Evolutionary conservation across 2,888 invertebrate species (phyloP).

Genomic region (Drosophila greeni): DNA sequence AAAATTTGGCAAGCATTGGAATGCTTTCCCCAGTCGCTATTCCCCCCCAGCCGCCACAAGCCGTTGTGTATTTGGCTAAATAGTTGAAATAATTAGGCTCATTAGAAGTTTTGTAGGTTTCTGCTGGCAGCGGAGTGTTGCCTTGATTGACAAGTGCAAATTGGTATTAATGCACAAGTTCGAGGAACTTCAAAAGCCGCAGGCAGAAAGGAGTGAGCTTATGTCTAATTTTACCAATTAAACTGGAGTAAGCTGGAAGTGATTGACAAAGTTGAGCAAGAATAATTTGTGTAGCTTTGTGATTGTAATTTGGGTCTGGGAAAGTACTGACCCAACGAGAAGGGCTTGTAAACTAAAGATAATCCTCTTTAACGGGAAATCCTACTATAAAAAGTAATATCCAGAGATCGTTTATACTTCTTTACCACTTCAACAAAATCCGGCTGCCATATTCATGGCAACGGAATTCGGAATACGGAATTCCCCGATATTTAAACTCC

Average conservation of each 20-base stretch:
- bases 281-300: not conserved
- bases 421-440: not conserved
- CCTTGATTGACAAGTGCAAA: constrained; percentile 40
- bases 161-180: constrained; percentile 38
- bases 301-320: too few species aligned
- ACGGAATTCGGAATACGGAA: constrained; percentile 1
- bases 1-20: constrained; percentile 61
- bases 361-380: not conserved
- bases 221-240: constrained; percentile 4
- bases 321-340: not conserved
- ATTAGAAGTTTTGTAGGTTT: constrained; percentile 53
- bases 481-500: constrained; percentile 39
- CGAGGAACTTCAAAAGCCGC: constrained; percentile 24
- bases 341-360: not conserved
- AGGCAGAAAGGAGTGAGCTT: not conserved
- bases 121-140: constrained; percentile 8
- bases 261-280: not conserved
- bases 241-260: constrained; percentile 2
- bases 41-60: not conserved
- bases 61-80: constrained; percentile 49
- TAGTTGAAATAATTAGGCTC: constrained; percentile 70
- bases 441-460: not conserved
- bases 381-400: not conserved
- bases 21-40: constrained; percentile 32
- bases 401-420: not conserved